phyloP scores from a whole-genome alignment of 1,140 invertebrate genomes.

The Anthonomus grandis region DNA sequence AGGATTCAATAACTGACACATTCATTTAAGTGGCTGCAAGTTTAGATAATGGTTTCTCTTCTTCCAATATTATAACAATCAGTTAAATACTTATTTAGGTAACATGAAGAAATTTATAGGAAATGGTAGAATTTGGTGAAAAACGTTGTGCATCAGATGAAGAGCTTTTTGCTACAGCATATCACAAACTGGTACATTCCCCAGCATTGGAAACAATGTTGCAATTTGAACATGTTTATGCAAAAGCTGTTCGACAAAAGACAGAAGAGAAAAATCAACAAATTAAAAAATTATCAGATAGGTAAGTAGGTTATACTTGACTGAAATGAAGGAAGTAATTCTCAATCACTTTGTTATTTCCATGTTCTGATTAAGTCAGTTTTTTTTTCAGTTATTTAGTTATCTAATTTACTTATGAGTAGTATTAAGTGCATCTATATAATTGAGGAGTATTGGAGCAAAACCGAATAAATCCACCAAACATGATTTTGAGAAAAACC shows the following conservation, averaged over 20 bases:
- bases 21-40: not conserved
- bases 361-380: too few relatives aligned
- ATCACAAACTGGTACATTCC: conserved; percentile 76
- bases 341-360: too few relatives aligned
- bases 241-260: conserved; percentile 65
- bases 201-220: conserved; percentile 77
- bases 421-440: too few relatives aligned
- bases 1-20: not conserved
- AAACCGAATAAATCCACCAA: too few relatives aligned
- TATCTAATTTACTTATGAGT: too few relatives aligned
- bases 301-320: conserved; percentile 50
- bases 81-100: conserved; percentile 29
- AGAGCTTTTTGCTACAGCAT: conserved; percentile 77
- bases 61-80: not conserved
- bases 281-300: conserved; percentile 57
- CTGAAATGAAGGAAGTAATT: too few relatives aligned
- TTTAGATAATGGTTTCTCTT: not conserved
- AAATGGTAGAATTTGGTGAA: conserved; percentile 64
- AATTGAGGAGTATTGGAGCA: too few relatives aligned
- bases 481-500: too few relatives aligned
- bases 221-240: conserved; percentile 74
- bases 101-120: conserved; percentile 53
- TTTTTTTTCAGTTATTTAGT: too few relatives aligned
- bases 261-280: conserved; percentile 64
- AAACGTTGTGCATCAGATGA: conserved; percentile 70